These are phyloP conservation scores for Suncus etruscus DNA, from an alignment of 2,113 vertebrate species.

Conservation along the genomic window DNA sequence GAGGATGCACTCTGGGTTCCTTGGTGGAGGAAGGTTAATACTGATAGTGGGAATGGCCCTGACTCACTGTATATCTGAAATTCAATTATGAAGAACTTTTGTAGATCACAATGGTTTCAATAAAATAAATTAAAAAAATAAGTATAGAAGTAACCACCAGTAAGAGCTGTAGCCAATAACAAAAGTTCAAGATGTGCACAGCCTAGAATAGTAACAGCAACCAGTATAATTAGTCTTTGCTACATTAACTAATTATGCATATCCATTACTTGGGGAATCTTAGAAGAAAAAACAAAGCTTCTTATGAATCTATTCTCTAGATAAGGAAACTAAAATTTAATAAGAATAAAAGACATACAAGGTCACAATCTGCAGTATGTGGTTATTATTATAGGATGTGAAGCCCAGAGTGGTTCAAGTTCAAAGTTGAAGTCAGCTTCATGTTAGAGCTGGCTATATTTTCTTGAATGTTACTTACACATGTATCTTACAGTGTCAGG, in stretches of 20 bases:
- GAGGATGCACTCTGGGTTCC: no score
- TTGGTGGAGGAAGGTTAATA: no score
- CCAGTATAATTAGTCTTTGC: not conserved
- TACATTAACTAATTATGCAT: not conserved
- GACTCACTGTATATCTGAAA: no score
- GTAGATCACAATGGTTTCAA: no score
- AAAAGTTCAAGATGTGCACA: not conserved
- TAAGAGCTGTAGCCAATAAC: not conserved
- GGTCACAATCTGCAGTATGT: not conserved
- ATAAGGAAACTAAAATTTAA: slow-evolving; percentile 12
- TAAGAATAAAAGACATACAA: not conserved
- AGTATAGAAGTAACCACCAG: not conserved
- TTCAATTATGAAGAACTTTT: no score
- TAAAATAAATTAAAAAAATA: not conserved
- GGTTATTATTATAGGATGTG: not conserved
- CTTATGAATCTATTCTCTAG: not conserved
- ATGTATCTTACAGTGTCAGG: no score
- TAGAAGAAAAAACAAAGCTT: not conserved
- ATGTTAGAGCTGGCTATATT: not conserved
- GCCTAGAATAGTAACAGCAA: not conserved
- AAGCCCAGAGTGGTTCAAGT: not conserved
- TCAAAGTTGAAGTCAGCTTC: not conserved
- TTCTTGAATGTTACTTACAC: not conserved
- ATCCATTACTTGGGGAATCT: not conserved
- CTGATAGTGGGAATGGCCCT: no score